Percentiles rank a stretch among this genome's conserved stretches.
Evolutionary conservation across 2,113 vertebrate species (phyloP).

Genomic region (Pristiophorus japonicus): DNA sequence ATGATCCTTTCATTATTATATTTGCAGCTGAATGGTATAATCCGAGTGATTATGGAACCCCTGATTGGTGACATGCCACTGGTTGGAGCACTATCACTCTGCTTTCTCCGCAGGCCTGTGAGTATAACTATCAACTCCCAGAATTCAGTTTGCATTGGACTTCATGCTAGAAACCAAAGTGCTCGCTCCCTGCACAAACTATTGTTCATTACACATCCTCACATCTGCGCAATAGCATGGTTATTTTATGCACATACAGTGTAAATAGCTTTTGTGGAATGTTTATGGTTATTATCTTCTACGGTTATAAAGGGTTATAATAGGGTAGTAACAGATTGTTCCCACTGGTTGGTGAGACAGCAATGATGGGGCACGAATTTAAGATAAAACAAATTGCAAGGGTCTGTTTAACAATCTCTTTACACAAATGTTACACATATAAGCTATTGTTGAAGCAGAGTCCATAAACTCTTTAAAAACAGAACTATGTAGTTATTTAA

Average conservation of each 20-base stretch:
- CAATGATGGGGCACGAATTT: neutral
- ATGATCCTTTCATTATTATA: slow-evolving; percentile 35
- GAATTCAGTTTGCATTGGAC: neutral
- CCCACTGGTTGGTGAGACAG: neutral
- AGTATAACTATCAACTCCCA: slow-evolving; percentile 48
- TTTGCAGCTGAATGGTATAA: slow-evolving; percentile 79
- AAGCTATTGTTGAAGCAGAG: neutral
- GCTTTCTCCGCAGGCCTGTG: slow-evolving; percentile 92
- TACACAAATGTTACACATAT: no score
- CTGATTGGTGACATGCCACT: slow-evolving; percentile 91
- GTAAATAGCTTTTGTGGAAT: neutral
- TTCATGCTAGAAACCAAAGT: neutral
- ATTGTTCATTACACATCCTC: neutral
- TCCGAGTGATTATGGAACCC: slow-evolving; percentile 92
- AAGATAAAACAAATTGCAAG: neutral
- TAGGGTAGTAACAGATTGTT: neutral
- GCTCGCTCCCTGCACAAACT: no score
- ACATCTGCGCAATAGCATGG: neutral
- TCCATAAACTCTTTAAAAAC: neutral
- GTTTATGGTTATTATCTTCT: neutral
- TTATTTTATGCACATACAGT: neutral
- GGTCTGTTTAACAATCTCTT: neutral
- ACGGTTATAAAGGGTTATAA: neutral
- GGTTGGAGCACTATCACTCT: slow-evolving; percentile 83
- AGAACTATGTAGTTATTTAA: neutral